Evolutionary conservation across 2,888 invertebrate genomes (phyloP), one percentile per base, ranked within the genome.

Genomic region (Teinopalpus imperialis): DNA sequence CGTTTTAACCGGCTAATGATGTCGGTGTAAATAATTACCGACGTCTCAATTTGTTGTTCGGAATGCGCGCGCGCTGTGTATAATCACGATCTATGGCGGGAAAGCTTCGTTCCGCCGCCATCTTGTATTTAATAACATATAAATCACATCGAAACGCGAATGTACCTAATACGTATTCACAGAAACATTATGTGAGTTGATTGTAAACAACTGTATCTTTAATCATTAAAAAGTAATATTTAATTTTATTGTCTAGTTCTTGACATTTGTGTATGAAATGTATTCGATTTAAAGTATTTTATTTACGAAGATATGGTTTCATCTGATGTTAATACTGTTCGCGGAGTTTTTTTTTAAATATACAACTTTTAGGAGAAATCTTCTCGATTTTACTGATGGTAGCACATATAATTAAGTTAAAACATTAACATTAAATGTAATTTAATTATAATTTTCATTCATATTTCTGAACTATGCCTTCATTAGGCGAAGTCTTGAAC

Each of bases 91-190:
- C 63, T 66, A 61, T 59, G 59, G 60, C 54, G 57, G 56, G 50
- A 53, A 54, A 59, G 57, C 53, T 31, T 13, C 23, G 9, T 9
- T 13, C 24, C 23, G 41, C 9, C 35, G 35, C 35, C 43, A 43
- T 27, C 35, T 43, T 43, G 8, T 12, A 27, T 43, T 35, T 34
- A 13, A 27, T 13, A 26, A 26, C 43, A 58, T 59, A 67, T 74
- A 76, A 75, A 76, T 77, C 73, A 73, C 66, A 36, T 49, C 48
- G 52, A 54, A 68, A 69, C 56, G 68, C 69, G 66, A 73, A 70
- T 71, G 18, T 26, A 6, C 6, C 14, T 26, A 30, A n/a, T 4
- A 9, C 16, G 26, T 8, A 26, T 16, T 16, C 26, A 36, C 20
- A 32, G n/a, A n/a, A 7, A 39, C 18, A 12, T 26, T 10, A 18